A percentile compares a stretch with the other conserved stretches of the same genome.
These are phyloP conservation scores for Mellilla xanthometata DNA, from an alignment of 2,888 invertebrate species.

Conservation along the genomic window DNA sequence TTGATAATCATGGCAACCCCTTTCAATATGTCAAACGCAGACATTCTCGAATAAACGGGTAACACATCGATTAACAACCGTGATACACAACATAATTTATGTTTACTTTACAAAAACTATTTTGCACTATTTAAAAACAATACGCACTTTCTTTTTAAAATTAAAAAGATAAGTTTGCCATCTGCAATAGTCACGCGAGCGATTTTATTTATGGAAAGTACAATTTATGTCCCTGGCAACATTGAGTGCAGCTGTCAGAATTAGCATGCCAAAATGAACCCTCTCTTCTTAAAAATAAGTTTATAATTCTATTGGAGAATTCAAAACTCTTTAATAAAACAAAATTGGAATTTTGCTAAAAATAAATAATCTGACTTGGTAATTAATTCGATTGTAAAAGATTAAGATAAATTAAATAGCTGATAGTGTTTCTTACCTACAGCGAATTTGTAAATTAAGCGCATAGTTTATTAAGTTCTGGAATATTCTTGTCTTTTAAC, in stretches of 20 bases:
- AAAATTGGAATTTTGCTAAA: constrained; percentile 5
- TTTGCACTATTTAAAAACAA: constrained; percentile 29
- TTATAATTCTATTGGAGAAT: neutral
- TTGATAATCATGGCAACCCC: constrained; percentile 12
- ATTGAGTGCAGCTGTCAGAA: constrained; percentile 31
- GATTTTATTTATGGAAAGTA: constrained; percentile 38
- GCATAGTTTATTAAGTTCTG: no score
- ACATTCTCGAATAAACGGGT: constrained; percentile 7
- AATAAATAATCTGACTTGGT: constrained; percentile 6
- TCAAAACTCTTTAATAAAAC: constrained; percentile 3
- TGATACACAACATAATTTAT: constrained; percentile 23
- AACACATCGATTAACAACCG: constrained; percentile 7
- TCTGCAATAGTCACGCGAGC: constrained; percentile 46
- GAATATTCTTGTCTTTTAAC: no score
- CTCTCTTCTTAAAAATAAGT: constrained; percentile 10
- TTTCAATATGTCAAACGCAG: constrained; percentile 11
- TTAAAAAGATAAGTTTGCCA: constrained; percentile 39
- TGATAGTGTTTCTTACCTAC: constrained; percentile 9
- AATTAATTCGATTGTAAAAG: constrained; percentile 19
- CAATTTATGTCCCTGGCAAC: constrained; percentile 31
- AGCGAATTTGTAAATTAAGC: neutral
- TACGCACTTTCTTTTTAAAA: constrained; percentile 37
- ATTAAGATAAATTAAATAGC: constrained; percentile 7
- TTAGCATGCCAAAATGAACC: constrained; percentile 23
- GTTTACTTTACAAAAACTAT: constrained; percentile 30